Evolutionary conservation across 2,797 vertebrate species (phyloP), one percentile per base, ranked within the genome.

Genomic region (Pangasius krempfi): DNA sequence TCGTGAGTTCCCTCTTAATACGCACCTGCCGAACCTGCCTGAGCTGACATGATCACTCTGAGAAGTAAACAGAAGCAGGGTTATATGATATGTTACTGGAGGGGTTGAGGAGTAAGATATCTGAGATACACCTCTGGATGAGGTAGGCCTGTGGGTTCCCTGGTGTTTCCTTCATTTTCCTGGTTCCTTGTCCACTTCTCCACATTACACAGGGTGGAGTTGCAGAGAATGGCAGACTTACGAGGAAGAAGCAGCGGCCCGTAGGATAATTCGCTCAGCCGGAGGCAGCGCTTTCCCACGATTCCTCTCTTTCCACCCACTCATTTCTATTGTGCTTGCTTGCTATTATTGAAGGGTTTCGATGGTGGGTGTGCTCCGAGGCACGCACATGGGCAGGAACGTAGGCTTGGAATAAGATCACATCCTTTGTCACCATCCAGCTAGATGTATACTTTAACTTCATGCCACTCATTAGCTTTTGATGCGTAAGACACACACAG

Each of bases 251-350:
- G 94, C 95, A 95, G 94, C 94, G 95, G 95, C 95, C 96, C 94
- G 94, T 96, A 95, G 95, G 95, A 96, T 96, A 95, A 96, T 96
- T 96, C 92, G 91, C 95, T 95, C 92, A 95, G 96, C 96, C 90
- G 91, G 92, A 95, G 96, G 94, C 96, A 94, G 95, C 94, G 92
- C 95, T 94, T 96, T 96, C 96, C 96, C 95, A 96, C 95, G 95
- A 96, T 95, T 96, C 96, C 95, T 94, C 93, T 92, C 93, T 96
- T 95, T 95, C 95, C 94, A 94, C 95, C 95, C 95, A 95, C 95
- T 92, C 94, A 93, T 94, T 95, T 92, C 95, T 84, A 82, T 90
- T 88, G 87, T 86, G 73, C 89, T 87, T 62, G 44, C 54, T 66
- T 3, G 70, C 89, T 86, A 50, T 89, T 89, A 89, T 87, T 47